Evolutionary conservation across 2,888 invertebrate genomes (phyloP).

Genomic region (Choreutis nemorana): DNA sequence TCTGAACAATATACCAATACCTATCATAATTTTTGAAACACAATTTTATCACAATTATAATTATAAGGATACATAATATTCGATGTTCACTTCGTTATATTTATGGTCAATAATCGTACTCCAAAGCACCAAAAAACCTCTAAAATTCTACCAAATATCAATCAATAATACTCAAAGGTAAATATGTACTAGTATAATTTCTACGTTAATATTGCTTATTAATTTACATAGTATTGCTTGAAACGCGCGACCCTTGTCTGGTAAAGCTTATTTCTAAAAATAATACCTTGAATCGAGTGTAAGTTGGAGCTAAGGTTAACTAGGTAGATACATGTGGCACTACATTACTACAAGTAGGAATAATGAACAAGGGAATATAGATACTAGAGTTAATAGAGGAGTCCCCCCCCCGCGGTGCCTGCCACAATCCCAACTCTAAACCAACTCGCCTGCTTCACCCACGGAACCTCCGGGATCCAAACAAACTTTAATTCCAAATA

Average conservation of each 20-base stretch:
- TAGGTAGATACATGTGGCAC: constrained; percentile 41
- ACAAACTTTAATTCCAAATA: too few species aligned
- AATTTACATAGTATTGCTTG: constrained; percentile 59
- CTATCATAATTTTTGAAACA: constrained; percentile 16
- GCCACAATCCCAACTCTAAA: too few species aligned
- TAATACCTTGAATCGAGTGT: constrained; percentile 19
- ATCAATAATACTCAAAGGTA: constrained; percentile 37
- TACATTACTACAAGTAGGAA: constrained; percentile 36
- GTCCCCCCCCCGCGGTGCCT: too few species aligned
- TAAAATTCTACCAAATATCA: constrained; percentile 42
- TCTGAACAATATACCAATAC: constrained; percentile 17
- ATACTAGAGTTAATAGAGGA: constrained; percentile 29
- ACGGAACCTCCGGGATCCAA: too few species aligned
- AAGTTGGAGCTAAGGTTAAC: constrained; percentile 19
- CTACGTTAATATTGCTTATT: constrained; percentile 58
- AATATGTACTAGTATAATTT: constrained; percentile 26
- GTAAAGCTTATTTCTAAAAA: constrained; percentile 29
- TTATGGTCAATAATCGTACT: constrained; percentile 35
- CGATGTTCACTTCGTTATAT: constrained; percentile 49
- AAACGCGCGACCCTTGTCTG: constrained; percentile 45
- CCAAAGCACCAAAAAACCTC: constrained; percentile 54
- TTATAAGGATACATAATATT: constrained; percentile 32
- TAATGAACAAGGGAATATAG: constrained; percentile 32
- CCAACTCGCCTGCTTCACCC: too few species aligned
- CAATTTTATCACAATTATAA: constrained; percentile 20